Evolutionary conservation across 2,888 invertebrate species (phyloP).

Genomic region (Apamea epomidion): DNA sequence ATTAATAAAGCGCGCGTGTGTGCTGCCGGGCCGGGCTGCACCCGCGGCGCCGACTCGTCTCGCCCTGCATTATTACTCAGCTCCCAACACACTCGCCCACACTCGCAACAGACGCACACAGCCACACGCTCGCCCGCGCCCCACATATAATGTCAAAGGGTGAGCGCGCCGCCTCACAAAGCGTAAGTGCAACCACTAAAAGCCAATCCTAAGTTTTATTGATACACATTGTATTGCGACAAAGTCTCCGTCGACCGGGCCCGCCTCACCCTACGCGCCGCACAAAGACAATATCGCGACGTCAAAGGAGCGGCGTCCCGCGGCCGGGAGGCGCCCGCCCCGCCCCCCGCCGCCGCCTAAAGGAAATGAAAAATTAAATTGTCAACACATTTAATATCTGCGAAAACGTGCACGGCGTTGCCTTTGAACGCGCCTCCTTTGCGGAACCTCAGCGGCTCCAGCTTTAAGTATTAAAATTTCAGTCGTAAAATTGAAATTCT

Average conservation of each 20-base stretch:
- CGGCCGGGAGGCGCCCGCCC: constrained; percentile 79
- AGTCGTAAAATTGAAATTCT: constrained; percentile 89
- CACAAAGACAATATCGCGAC: constrained; percentile 91
- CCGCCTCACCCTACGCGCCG: constrained; percentile 88
- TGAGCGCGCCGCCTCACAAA: constrained; percentile 90
- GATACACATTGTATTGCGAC: constrained; percentile 91
- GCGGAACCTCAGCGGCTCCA: constrained; percentile 84
- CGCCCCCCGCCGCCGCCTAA: constrained; percentile 83
- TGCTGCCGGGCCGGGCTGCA: constrained; percentile 61
- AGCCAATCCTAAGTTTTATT: constrained; percentile 91
- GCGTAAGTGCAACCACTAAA: constrained; percentile 91
- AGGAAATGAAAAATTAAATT: constrained; percentile 91
- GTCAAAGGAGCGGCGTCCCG: constrained; percentile 88
- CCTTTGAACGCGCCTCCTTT: constrained; percentile 88
- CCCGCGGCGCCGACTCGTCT: constrained; percentile 82
- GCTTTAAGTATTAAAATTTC: constrained; percentile 89
- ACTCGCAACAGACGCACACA: constrained; percentile 64
- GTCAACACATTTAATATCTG: constrained; percentile 91
- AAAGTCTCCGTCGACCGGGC: constrained; percentile 89
- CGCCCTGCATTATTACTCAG: constrained; percentile 80
- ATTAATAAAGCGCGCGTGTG: constrained; percentile 78
- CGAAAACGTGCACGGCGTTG: constrained; percentile 90
- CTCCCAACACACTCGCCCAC: constrained; percentile 68
- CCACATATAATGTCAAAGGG: constrained; percentile 90
- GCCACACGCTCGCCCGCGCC: constrained; percentile 70